Evolutionary conservation across 2,113 vertebrate species (phyloP), one percentile per base, ranked within the genome.

Genomic region (Abramis brama): DNA sequence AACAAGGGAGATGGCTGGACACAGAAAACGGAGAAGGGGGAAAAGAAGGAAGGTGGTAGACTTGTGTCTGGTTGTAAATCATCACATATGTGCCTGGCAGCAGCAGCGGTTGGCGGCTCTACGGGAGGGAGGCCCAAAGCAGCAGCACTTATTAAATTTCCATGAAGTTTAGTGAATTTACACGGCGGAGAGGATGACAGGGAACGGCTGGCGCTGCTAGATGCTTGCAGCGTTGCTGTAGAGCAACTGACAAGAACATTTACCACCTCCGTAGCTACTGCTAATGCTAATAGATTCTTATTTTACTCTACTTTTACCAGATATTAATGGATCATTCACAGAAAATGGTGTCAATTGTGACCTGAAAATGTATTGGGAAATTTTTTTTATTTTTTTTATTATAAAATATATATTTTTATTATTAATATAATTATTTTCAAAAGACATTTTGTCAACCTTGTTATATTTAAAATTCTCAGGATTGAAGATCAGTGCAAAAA

Each of bases 111-210:
- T 84, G 86, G 76, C 89, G 86, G 85, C 92, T 93, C 90, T 88
- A 90, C 90, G 89, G 90, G 90, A 91, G 88, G 55, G 82, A 85
- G 85, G 79, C 33, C 75, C 92, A 93, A 93, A 91, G 87, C 88
- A 87, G 89, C 86, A 79, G 89, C 85, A 50, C 87, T 90, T 87
- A 92, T 93, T 93, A 90, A 85, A 92, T 93, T 93, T 92, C 91
- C 91, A 91, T 91, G 88, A 93, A 91, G 90, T 92, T 90, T 91
- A 94, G 92, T 90, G 87, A 93, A 93, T 94, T 91, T 93, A 90
- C 89, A 47, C 85, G 86, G 90, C 86, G 75, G 82, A 84, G 81
- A 90, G 84, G 88, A 90, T 90, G 83, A 92, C 89, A 86, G 91
- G 90, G 87, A 91, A 62, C 45, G 87, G 77, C 86, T 87, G 87